Percentiles rank a stretch among this genome's conserved stretches.
These are phyloP conservation scores for Indicator indicator DNA, from an alignment of 2,113 vertebrate genomes.

Conservation along the genomic window DNA sequence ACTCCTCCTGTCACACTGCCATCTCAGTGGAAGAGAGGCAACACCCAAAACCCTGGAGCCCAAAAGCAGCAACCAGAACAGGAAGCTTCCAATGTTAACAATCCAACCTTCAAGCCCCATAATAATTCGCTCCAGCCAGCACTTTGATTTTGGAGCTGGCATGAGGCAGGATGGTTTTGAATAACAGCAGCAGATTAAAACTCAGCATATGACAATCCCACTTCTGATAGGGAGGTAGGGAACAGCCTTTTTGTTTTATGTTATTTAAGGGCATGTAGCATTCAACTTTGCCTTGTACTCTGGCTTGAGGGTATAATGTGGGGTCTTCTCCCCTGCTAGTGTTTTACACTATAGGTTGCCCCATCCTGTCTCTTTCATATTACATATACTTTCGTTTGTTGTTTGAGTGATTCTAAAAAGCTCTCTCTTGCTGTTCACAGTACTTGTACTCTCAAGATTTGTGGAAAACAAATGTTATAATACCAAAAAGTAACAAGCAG, in stretches of 20 bases:
- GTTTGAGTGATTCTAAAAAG: background rate
- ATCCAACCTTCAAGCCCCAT: no score
- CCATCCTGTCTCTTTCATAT: background rate
- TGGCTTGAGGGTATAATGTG: background rate
- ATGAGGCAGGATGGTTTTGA: no score
- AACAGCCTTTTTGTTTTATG: background rate
- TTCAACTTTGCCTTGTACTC: background rate
- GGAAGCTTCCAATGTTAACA: no score
- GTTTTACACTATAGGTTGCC: background rate
- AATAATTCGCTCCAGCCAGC: no score
- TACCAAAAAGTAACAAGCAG: constrained; percentile 13
- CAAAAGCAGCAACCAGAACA: no score
- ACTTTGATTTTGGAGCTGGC: no score
- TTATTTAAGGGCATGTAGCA: background rate
- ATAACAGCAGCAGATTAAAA: no score
- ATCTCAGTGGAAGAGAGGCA: no score
- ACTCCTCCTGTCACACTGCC: no score
- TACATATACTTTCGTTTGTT: background rate
- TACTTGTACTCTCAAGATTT: background rate
- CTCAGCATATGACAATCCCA: background rate
- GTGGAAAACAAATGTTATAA: background rate
- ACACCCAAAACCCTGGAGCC: no score
- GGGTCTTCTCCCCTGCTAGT: background rate
- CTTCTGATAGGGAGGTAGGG: background rate
- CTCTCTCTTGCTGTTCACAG: background rate